A percentile compares a stretch with the other conserved stretches of the same genome.
These are phyloP conservation scores for Gnathonemus longibarbis DNA, from an alignment of 2,113 vertebrate species.

Conservation along the genomic window DNA sequence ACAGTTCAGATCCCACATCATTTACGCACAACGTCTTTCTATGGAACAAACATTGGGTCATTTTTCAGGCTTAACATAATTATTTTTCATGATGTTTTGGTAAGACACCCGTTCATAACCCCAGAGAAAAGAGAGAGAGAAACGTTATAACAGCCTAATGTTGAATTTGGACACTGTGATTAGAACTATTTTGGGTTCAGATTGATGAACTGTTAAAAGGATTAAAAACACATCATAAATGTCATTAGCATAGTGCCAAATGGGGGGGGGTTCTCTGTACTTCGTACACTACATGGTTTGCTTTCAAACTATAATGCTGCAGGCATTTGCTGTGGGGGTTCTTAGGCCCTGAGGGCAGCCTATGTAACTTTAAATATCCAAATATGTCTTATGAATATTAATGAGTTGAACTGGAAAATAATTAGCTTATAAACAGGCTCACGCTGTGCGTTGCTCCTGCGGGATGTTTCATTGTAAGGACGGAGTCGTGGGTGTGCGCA, in stretches of 20 bases:
- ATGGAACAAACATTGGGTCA: neutral
- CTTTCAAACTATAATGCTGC: neutral
- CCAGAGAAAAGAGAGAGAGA: neutral
- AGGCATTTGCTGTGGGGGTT: neutral
- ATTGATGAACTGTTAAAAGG: neutral
- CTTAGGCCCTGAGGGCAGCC: neutral
- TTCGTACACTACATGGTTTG: neutral
- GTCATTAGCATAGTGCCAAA: neutral
- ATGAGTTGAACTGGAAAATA: neutral
- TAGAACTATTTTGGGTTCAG: neutral
- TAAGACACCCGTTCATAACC: neutral
- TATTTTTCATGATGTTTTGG: neutral
- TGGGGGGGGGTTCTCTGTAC: neutral
- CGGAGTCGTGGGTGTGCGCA: neutral
- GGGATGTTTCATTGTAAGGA: neutral
- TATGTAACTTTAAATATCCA: neutral
- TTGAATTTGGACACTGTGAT: neutral
- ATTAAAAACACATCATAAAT: neutral
- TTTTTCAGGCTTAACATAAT: neutral
- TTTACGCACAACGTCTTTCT: neutral
- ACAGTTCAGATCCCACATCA: neutral
- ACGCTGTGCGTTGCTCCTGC: neutral
- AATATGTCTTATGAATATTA: slow-evolving; percentile 6
- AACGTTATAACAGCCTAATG: neutral
- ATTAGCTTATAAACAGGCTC: neutral